A percentile compares a stretch with the other conserved stretches of the same genome.
Conservation (phyloP, 2,888 invertebrate genomes). For the Tachina grossa region DNA sequence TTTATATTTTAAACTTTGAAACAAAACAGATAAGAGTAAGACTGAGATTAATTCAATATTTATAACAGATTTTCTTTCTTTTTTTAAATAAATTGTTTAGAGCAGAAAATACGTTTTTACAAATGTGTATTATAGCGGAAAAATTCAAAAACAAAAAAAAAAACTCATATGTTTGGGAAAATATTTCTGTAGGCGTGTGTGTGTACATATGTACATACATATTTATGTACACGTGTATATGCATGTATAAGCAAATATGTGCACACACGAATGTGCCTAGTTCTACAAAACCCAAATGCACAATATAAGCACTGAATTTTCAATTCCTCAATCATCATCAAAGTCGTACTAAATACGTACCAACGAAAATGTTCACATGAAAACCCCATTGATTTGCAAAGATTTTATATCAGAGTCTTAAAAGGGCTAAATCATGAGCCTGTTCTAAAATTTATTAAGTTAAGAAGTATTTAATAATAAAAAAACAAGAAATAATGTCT, state of each 20-base stretch:
- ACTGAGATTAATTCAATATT: constrained; percentile 36
- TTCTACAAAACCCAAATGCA: constrained; percentile 32
- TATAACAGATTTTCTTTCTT: constrained; percentile 28
- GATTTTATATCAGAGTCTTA: neutral
- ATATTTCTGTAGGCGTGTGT: too few relatives aligned
- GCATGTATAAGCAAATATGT: too few relatives aligned
- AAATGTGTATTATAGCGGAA: constrained; percentile 35
- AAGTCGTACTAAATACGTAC: constrained; percentile 49
- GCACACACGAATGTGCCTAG: constrained; percentile 10
- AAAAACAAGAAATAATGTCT: too few relatives aligned
- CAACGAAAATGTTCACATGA: neutral
- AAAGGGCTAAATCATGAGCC: neutral
- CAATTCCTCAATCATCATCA: constrained; percentile 56
- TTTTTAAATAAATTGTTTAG: constrained; percentile 28
- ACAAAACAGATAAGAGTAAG: constrained; percentile 7
- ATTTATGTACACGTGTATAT: too few relatives aligned
- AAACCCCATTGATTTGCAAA: neutral
- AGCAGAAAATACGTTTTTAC: constrained; percentile 7
- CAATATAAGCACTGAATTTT: constrained; percentile 50
- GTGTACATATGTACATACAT: too few relatives aligned
- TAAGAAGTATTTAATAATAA: too few relatives aligned
- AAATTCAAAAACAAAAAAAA: constrained; percentile 5
- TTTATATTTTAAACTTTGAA: constrained; percentile 49
- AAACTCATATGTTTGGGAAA: too few relatives aligned
- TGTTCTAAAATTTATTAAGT: too few relatives aligned